Conservation (phyloP, 2,113 vertebrate species). For the Chloropsis cyanopogon region DNA sequence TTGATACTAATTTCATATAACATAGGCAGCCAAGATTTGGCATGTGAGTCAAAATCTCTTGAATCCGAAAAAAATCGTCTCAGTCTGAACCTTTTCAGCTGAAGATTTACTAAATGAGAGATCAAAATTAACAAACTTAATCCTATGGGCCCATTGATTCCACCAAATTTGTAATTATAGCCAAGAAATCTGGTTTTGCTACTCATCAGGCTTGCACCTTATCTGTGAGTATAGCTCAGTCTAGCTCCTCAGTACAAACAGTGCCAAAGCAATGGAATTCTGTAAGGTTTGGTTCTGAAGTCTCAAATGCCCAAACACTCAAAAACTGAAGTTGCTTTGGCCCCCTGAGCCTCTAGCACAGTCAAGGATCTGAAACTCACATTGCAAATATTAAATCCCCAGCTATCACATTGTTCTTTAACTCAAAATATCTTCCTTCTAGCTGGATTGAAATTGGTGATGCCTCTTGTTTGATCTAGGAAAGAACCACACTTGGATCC, state of each 20-base stretch:
- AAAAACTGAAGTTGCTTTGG: not conserved
- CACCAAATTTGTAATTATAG: not conserved
- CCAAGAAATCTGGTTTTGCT: not conserved
- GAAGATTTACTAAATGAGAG: not conserved
- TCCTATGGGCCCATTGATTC: not conserved
- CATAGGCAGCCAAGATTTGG: not conserved
- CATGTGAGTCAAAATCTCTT: not conserved
- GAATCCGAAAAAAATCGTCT: not conserved
- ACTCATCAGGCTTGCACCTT: not conserved
- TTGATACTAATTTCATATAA: not conserved
- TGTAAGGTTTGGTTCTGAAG: not conserved
- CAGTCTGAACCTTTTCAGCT: not conserved
- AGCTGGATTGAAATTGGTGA: not conserved
- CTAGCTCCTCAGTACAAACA: not conserved
- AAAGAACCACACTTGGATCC: not conserved
- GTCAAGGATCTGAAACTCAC: not conserved
- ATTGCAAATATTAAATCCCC: not conserved
- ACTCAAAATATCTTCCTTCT: not conserved
- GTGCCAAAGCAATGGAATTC: not conserved
- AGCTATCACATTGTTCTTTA: not conserved
- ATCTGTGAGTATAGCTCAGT: not conserved
- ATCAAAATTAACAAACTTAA: not conserved
- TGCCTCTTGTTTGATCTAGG: not conserved
- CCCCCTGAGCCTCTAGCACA: not conserved
- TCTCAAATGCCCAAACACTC: not conserved